phyloP scores from a whole-genome alignment of 2,113 vertebrate species.

The Mesoclemmys tuberculata region DNA sequence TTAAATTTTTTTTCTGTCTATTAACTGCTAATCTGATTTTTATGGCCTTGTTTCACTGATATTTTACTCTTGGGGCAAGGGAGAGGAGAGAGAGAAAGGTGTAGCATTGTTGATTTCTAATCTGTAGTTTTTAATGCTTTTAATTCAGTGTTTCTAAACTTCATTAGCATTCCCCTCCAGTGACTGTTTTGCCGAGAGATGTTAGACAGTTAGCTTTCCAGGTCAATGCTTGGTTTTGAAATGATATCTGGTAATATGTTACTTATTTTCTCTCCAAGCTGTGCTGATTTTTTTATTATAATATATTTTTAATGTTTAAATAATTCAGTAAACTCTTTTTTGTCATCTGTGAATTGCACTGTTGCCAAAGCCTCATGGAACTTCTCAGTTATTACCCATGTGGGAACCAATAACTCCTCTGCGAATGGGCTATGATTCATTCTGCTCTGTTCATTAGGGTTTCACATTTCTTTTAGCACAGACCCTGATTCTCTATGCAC shows the following conservation, averaged over 20 bases:
- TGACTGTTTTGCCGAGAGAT: neutral
- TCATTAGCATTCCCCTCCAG: neutral
- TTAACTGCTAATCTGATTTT: neutral
- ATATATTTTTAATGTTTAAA: slow-evolving; percentile 19
- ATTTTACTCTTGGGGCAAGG: neutral
- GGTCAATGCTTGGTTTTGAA: neutral
- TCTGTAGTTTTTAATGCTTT: neutral
- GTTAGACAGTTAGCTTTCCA: neutral
- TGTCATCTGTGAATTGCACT: slow-evolving; percentile 18
- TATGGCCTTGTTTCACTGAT: neutral
- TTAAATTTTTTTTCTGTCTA: neutral
- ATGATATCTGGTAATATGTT: neutral
- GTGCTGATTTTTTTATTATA: neutral
- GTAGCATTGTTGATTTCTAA: neutral
- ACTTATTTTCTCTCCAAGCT: slow-evolving; percentile 22
- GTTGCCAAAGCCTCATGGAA: slow-evolving; percentile 36
- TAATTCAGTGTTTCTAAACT: neutral
- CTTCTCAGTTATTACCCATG: neutral
- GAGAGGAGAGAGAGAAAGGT: neutral
- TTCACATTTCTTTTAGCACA: slow-evolving; percentile 66
- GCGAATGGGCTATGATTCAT: slow-evolving; percentile 38
- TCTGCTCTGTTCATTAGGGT: slow-evolving; percentile 50
- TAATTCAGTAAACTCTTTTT: slow-evolving; percentile 22
- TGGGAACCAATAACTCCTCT: slow-evolving; percentile 14
- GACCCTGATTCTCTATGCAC: slow-evolving; percentile 46